These are phyloP conservation scores for Scaptomyza montana DNA, from an alignment of 1,140 invertebrate species.

Conservation along the genomic window DNA sequence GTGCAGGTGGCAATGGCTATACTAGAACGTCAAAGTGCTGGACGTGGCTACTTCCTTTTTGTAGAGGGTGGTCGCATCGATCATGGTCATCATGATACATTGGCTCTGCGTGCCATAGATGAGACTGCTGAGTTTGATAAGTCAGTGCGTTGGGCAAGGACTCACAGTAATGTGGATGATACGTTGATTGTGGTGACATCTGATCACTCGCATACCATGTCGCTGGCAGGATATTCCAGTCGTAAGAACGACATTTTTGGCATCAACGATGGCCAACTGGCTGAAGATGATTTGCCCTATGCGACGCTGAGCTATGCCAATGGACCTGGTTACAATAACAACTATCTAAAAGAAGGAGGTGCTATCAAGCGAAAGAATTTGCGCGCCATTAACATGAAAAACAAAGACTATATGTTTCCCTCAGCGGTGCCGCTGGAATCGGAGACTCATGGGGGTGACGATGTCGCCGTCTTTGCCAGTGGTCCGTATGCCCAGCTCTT, in stretches of 20 bases:
- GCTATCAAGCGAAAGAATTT: slow-evolving; percentile 61
- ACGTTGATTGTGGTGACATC: slow-evolving; percentile 89
- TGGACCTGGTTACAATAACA: slow-evolving; percentile 86
- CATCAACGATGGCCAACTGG: slow-evolving; percentile 67
- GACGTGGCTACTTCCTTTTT: slow-evolving; percentile 88
- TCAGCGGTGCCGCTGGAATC: slow-evolving; percentile 83
- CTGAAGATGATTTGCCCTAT: slow-evolving; percentile 85
- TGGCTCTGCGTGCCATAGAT: slow-evolving; percentile 87
- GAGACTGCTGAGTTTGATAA: slow-evolving; percentile 89
- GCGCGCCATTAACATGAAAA: slow-evolving; percentile 74
- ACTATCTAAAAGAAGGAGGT: slow-evolving; percentile 49
- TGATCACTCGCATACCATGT: slow-evolving; percentile 89
- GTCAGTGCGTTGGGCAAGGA: slow-evolving; percentile 86
- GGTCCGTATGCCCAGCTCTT: slow-evolving; percentile 88
- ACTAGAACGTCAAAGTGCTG: slow-evolving; percentile 87
- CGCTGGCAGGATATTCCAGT: slow-evolving; percentile 88
- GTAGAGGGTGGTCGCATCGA: slow-evolving; percentile 90
- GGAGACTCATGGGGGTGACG: slow-evolving; percentile 86
- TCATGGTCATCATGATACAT: slow-evolving; percentile 88
- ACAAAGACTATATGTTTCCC: slow-evolving; percentile 84
- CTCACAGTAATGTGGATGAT: slow-evolving; percentile 86
- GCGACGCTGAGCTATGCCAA: slow-evolving; percentile 88
- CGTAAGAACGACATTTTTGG: slow-evolving; percentile 89
- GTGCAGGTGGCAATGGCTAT: slow-evolving; percentile 89
- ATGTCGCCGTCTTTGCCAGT: slow-evolving; percentile 86